These are phyloP conservation scores for Nesoenas mayeri DNA, from an alignment of 2,113 vertebrate species.

Conservation along the genomic window DNA sequence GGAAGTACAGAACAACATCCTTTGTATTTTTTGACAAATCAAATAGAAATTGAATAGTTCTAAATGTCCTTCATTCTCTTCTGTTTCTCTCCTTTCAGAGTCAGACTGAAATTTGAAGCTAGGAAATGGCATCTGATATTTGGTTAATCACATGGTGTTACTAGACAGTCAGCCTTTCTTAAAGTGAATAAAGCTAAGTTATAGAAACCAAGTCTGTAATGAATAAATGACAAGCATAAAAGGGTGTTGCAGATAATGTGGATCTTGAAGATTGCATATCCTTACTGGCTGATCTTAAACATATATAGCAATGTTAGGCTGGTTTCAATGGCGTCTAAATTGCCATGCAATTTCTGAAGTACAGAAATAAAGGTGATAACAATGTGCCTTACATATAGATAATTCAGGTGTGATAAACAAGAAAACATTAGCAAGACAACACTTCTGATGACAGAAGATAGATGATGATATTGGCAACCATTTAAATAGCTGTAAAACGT, in stretches of 20 bases:
- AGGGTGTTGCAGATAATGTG: not conserved
- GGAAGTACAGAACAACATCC: not conserved
- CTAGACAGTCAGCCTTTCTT: not conserved
- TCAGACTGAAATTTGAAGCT: not conserved
- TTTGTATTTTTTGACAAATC: not conserved
- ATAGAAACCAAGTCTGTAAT: not conserved
- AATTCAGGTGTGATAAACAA: not conserved
- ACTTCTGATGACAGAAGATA: not conserved
- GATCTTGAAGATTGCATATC: not conserved
- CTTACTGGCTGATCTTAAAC: not conserved
- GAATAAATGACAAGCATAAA: not conserved
- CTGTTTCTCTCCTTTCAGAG: not conserved
- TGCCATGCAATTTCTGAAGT: not conserved
- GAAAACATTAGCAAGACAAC: not conserved
- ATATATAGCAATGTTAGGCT: not conserved
- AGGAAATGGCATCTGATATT: not conserved
- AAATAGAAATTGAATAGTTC: not conserved
- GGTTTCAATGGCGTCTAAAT: not conserved
- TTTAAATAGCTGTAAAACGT: constrained; percentile 56
- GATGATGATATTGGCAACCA: constrained; percentile 32
- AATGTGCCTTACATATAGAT: not conserved
- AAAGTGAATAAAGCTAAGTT: not conserved
- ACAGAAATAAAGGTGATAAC: not conserved
- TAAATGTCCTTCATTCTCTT: not conserved
- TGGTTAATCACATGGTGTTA: not conserved